phyloP scores from a whole-genome alignment of 2,888 invertebrate species.

The Chouioia cunea region DNA sequence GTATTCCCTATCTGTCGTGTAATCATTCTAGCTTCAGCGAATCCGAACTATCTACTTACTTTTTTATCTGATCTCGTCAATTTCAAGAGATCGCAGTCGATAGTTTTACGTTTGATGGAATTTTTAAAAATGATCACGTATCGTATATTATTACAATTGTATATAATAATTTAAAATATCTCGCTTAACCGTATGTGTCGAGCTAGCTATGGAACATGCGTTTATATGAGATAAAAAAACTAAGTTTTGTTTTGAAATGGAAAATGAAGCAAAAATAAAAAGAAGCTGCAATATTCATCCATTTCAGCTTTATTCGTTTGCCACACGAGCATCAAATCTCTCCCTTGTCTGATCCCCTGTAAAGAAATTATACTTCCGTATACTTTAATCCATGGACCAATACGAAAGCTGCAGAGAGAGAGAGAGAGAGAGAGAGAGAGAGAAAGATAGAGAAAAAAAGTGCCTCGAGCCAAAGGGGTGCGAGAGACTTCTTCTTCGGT shows the following conservation, averaged over 20 bases:
- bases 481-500: conserved; percentile 43
- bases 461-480: conserved; percentile 48
- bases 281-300: conserved; percentile 13
- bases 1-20: conserved; percentile 38
- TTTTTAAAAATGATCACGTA: too few species aligned
- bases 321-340: conserved; percentile 36
- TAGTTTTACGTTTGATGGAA: too few species aligned
- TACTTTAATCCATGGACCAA: conserved; percentile 65
- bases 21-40: conserved; percentile 43
- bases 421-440: conserved; percentile 15
- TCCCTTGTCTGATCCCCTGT: conserved; percentile 44
- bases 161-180: too few species aligned
- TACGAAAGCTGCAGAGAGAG: conserved; percentile 49
- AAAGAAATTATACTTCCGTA: conserved; percentile 63
- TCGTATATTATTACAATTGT: too few species aligned
- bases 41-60: not conserved
- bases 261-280: conserved; percentile 11
- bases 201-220: too few species aligned
- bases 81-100: too few species aligned
- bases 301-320: conserved; percentile 39
- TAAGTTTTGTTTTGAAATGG: conserved; percentile 3
- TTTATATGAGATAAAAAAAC: too few species aligned
- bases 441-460: conserved; percentile 24
- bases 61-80: too few species aligned
- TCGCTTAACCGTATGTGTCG: too few species aligned